A percentile compares a stretch with the other conserved stretches of the same genome.
These are phyloP conservation scores for Mythimna pallens DNA, from an alignment of 2,888 invertebrate genomes.

Conservation along the genomic window DNA sequence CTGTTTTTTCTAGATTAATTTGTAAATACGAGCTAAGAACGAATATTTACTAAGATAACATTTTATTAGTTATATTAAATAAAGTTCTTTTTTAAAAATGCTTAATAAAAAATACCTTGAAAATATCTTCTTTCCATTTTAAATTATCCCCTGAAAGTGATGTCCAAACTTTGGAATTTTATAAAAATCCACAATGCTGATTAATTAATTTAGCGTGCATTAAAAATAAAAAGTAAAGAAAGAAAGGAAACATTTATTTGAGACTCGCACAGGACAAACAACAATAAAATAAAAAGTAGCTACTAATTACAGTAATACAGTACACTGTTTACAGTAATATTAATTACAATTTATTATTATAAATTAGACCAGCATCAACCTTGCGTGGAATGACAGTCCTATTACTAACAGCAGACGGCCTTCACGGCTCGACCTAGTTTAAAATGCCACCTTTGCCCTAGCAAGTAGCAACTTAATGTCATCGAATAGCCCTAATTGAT, in stretches of 20 bases:
- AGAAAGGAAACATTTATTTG: too few species aligned
- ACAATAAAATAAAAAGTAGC: too few species aligned
- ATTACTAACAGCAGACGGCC: constrained; percentile 41
- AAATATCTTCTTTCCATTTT: too few species aligned
- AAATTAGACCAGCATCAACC: constrained; percentile 24
- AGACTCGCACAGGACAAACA: too few species aligned
- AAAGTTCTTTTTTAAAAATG: not conserved
- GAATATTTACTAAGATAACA: not conserved
- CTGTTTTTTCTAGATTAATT: not conserved
- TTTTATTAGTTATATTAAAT: not conserved
- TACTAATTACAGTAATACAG: too few species aligned
- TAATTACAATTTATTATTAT: constrained; percentile 2
- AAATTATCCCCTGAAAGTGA: not conserved
- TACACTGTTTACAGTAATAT: too few species aligned
- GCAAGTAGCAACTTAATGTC: constrained; percentile 26
- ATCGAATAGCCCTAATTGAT: constrained; percentile 9
- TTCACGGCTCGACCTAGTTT: constrained; percentile 51
- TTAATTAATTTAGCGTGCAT: not conserved
- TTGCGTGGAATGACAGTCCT: constrained; percentile 30
- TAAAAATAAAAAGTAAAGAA: too few species aligned
- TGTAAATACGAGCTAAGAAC: not conserved
- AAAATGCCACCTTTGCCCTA: constrained; percentile 39
- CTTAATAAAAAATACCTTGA: not conserved
- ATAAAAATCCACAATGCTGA: not conserved
- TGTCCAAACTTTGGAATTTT: not conserved